Evolutionary conservation across 2,797 vertebrate species (phyloP), one percentile per base, ranked within the genome.

Genomic region (Taeniopygia guttata): DNA sequence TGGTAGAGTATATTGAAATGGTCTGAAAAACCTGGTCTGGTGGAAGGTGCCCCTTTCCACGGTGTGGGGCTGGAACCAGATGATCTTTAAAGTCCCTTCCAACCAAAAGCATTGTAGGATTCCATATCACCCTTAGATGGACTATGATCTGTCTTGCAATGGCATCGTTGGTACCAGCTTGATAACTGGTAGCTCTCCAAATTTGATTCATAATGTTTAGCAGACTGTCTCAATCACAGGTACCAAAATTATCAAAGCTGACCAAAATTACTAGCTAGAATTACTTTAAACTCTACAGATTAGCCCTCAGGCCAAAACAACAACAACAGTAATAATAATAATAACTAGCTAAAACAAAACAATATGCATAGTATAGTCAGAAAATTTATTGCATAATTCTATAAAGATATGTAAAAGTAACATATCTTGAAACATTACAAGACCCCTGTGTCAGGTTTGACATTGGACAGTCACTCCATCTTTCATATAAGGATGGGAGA

Each of bases 1-100:
- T 32, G 5, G 4, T 15, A n/a, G 7, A 38, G 2, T 9, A 1
- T 2, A 43, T 40, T 2, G 13, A 58, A 64, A 48, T 25, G 3
- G 5, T 34, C 4, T 54, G 26, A 32, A 18, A 2, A 20, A 4
- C 7, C 4, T 56, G 20, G 11, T 21, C 13, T 15, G 26, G 20
- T 13, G 43, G 11, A 38, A 62, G 13, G 9, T 38, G 3, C 2
- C 19, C 6, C 11, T 62, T 20, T 15, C 36, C 23, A 14, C 1
- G 5, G 19, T 11, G 8, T 27, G 16, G 13, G 13, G 5, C 5
- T 56, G 27, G 11, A 63, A 21, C 4, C 1, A 38, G 32, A 22
- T 6, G 11, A 6, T 18, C 5, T 21, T 56, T 30, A 25, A 29
- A 8, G 16, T 49, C 7, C 2, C 5, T 43, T 55, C 23, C 16